phyloP scores from a whole-genome alignment of 1,140 invertebrate genomes.

The Ostrea edulis region DNA sequence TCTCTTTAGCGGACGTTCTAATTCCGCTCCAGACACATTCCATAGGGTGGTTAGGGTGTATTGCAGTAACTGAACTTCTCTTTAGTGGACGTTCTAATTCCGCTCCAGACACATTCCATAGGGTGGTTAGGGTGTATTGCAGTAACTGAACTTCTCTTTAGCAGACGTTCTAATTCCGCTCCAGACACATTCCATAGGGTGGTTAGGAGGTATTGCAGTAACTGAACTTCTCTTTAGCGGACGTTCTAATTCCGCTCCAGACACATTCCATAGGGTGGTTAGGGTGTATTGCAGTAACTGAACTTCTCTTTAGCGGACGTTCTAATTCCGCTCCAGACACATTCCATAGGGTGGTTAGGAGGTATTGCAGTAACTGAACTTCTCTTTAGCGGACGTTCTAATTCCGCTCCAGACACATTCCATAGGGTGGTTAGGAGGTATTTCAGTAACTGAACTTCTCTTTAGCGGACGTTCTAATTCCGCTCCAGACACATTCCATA shows the following conservation, averaged over 20 bases:
- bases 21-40: slow-evolving; percentile 75
- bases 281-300: slow-evolving; percentile 57
- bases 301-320: slow-evolving; percentile 58
- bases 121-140: slow-evolving; percentile 64
- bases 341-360: slow-evolving; percentile 67
- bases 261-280: slow-evolving; percentile 68
- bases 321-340: slow-evolving; percentile 76
- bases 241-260: slow-evolving; percentile 75
- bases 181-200: slow-evolving; percentile 72
- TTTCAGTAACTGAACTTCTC: background rate
- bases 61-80: background rate
- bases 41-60: slow-evolving; percentile 67
- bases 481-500: slow-evolving; percentile 72
- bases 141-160: background rate
- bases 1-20: slow-evolving; percentile 66
- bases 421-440: slow-evolving; percentile 67
- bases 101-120: slow-evolving; percentile 72
- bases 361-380: slow-evolving; percentile 47
- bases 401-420: slow-evolving; percentile 75
- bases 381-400: slow-evolving; percentile 66
- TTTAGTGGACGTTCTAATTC: slow-evolving; percentile 73
- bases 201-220: slow-evolving; percentile 61
- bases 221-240: slow-evolving; percentile 49
- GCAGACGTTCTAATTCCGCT: slow-evolving; percentile 73
- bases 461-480: slow-evolving; percentile 73